Percentiles rank a stretch among this genome's conserved stretches.
phyloP scores from a whole-genome alignment of 2,113 vertebrate species.

The Stictonetta naevosa region DNA sequence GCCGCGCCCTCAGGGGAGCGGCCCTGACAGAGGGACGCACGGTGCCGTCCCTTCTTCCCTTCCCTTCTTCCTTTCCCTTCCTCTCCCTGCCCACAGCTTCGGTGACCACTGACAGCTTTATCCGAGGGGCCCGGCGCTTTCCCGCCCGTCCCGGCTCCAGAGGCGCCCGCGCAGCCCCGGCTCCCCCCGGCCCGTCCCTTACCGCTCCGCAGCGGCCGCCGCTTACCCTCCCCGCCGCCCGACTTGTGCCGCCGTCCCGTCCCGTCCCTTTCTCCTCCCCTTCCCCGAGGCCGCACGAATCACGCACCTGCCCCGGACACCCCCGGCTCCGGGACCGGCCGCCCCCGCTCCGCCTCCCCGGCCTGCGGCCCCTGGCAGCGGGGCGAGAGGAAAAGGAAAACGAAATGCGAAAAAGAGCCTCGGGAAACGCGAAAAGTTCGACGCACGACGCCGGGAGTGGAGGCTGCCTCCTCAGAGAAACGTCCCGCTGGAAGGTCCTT shows the following conservation, averaged over 20 bases:
- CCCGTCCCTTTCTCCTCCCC: background rate
- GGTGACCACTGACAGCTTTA: no score
- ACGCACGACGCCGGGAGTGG: fast-evolving
- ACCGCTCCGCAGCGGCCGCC: background rate
- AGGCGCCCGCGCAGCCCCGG: no score
- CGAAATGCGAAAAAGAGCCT: no score
- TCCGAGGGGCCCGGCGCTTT: no score
- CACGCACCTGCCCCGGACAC: background rate
- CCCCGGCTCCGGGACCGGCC: background rate
- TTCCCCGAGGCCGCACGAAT: background rate
- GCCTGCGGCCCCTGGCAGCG: background rate
- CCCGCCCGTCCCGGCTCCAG: no score
- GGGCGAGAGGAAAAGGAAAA: background rate
- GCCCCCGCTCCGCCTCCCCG: no score
- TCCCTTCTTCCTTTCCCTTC: no score
- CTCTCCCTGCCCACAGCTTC: no score
- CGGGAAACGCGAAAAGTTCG: fast-evolving
- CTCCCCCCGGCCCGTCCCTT: background rate
- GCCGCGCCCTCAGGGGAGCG: no score
- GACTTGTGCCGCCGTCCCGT: background rate
- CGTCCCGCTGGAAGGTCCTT: background rate
- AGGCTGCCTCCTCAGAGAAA: no score
- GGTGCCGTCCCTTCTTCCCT: no score
- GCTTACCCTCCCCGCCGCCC: background rate
- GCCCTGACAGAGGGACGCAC: no score